Conservation (phyloP, 2,797 vertebrate species). For the Chlorospingus semifuscus region DNA sequence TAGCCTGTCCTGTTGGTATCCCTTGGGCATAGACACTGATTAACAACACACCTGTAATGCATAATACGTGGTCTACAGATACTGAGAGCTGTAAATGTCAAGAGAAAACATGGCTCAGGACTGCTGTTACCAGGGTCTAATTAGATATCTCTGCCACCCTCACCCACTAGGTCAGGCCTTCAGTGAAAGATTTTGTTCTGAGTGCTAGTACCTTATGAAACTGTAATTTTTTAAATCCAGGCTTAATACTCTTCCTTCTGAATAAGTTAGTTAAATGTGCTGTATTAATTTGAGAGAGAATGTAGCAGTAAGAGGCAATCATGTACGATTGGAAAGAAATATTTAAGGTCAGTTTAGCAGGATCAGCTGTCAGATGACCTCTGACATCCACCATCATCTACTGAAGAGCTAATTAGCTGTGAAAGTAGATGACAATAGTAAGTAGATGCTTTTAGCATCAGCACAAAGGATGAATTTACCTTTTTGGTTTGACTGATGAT, state of each 20-base stretch:
- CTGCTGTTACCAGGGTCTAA: background rate
- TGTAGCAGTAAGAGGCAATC: slow-evolving; percentile 24
- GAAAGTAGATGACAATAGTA: slow-evolving; percentile 86
- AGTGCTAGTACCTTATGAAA: slow-evolving; percentile 21
- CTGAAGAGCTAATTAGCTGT: slow-evolving; percentile 92
- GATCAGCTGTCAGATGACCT: slow-evolving; percentile 88
- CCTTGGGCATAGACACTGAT: background rate
- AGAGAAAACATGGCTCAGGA: background rate
- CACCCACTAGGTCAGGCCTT: background rate
- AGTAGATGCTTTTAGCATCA: slow-evolving; percentile 72
- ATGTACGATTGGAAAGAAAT: slow-evolving; percentile 80
- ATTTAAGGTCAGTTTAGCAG: slow-evolving; percentile 89
- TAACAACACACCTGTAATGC: background rate
- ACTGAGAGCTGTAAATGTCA: background rate
- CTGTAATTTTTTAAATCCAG: background rate
- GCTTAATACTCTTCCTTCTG: slow-evolving; percentile 1
- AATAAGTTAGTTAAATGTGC: slow-evolving; percentile 24
- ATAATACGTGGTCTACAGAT: background rate
- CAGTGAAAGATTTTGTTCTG: slow-evolving; percentile 7
- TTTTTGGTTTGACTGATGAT: slow-evolving; percentile 69
- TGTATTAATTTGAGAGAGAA: slow-evolving; percentile 8
- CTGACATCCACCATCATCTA: slow-evolving; percentile 78
- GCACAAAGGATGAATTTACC: slow-evolving; percentile 79
- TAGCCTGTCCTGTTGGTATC: background rate
- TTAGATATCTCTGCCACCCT: background rate